Evolutionary conservation across 1,140 invertebrate genomes (phyloP).

Genomic region (Nebria ingens): DNA sequence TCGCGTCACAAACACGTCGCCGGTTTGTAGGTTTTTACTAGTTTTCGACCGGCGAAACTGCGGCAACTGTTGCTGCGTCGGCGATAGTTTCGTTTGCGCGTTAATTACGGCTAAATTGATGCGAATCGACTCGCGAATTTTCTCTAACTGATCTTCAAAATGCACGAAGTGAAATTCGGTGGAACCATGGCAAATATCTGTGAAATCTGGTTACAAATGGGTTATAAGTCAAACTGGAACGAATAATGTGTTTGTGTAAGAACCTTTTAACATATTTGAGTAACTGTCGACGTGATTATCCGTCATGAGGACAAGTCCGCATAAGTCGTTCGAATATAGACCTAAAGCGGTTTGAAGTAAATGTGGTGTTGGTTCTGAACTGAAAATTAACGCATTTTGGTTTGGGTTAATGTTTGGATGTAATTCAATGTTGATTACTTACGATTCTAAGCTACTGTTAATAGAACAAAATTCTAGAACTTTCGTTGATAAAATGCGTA

Average conservation of each 20-base stretch:
- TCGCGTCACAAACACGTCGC: slow-evolving; percentile 88
- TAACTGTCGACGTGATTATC: slow-evolving; percentile 63
- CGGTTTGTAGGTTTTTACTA: slow-evolving; percentile 57
- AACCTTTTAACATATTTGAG: slow-evolving; percentile 62
- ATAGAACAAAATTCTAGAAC: slow-evolving; percentile 75
- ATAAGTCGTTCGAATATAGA: slow-evolving; percentile 84
- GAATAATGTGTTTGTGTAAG: slow-evolving; percentile 14
- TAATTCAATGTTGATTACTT: slow-evolving; percentile 14
- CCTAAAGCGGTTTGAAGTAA: slow-evolving; percentile 86
- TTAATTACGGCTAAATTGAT: slow-evolving; percentile 38
- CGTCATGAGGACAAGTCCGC: slow-evolving; percentile 76
- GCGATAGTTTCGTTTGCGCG: slow-evolving; percentile 21
- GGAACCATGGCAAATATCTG: slow-evolving; percentile 49
- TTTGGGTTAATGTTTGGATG: no score
- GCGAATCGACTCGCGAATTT: slow-evolving; percentile 50
- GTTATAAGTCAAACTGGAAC: slow-evolving; percentile 8
- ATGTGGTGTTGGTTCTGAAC: slow-evolving; percentile 56
- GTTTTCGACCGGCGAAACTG: slow-evolving; percentile 13
- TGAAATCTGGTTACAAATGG: slow-evolving; percentile 40
- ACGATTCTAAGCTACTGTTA: slow-evolving; percentile 44
- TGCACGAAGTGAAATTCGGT: slow-evolving; percentile 86
- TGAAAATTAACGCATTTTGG: no score
- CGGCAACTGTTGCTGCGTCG: not conserved
- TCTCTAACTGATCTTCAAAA: slow-evolving; percentile 76
- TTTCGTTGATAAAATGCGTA: slow-evolving; percentile 79